phyloP scores from a whole-genome alignment of 2,797 vertebrate species.

The Scomberomorus guttatus region DNA sequence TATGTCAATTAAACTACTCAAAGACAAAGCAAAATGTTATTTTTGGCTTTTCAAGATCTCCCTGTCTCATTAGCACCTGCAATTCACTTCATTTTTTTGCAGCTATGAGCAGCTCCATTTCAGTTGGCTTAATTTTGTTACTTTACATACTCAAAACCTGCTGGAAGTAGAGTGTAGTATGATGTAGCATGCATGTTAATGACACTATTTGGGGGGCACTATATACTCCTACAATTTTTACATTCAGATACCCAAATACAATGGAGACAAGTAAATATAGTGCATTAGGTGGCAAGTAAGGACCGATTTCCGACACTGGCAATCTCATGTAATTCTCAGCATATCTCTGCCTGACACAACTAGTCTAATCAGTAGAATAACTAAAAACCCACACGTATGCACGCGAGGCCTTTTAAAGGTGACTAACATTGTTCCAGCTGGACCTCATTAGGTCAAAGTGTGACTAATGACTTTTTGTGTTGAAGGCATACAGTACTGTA shows the following conservation, averaged over 20 bases:
- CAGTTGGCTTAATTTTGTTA: too few relatives aligned
- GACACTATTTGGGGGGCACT: not conserved
- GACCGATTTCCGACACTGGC: not conserved
- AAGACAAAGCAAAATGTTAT: not conserved
- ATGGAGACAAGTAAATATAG: not conserved
- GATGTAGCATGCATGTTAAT: too few relatives aligned
- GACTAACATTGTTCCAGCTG: not conserved
- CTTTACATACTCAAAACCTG: too few relatives aligned
- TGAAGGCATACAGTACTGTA: too few relatives aligned
- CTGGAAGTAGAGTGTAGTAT: too few relatives aligned
- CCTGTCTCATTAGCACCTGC: not conserved
- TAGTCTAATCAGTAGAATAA: not conserved
- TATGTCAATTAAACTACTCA: not conserved
- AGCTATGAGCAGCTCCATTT: not conserved
- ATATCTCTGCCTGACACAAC: not conserved
- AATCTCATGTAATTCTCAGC: not conserved
- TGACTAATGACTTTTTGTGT: not conserved
- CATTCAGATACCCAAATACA: not conserved
- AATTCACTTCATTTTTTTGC: not conserved
- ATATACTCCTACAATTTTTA: too few relatives aligned
- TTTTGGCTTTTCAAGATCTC: not conserved
- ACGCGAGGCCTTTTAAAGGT: not conserved
- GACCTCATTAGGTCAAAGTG: constrained; percentile 12
- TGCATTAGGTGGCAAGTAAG: not conserved
- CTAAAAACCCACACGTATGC: not conserved